Conservation (phyloP, 2,888 invertebrate species). For the Colletes collaris region DNA sequence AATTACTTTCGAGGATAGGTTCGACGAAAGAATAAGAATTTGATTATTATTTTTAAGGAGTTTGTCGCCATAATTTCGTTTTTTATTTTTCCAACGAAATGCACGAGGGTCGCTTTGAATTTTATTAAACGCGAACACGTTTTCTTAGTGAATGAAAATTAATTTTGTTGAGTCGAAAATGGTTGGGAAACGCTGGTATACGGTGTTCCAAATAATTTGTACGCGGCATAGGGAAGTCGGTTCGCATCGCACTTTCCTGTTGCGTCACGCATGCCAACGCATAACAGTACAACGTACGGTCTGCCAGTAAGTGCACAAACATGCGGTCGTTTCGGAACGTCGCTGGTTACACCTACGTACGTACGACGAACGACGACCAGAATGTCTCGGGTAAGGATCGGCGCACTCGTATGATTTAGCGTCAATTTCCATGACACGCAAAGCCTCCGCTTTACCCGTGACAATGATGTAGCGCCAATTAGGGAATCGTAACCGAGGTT, state of each 20-base stretch:
- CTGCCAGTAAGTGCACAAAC: conserved; percentile 44
- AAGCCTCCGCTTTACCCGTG: neutral
- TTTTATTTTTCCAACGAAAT: too few relatives aligned
- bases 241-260: conserved; percentile 76
- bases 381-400: conserved; percentile 23
- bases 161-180: too few relatives aligned
- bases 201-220: conserved; percentile 47
- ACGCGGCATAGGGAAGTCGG: conserved; percentile 63
- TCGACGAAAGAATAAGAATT: too few relatives aligned
- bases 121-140: conserved; percentile 16
- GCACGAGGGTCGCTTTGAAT: too few relatives aligned
- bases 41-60: too few relatives aligned
- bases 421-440: conserved; percentile 30
- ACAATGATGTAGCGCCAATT: conserved; percentile 22
- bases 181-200: conserved; percentile 5
- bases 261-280: conserved; percentile 80
- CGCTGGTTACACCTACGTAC: conserved; percentile 18
- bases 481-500: conserved; percentile 16
- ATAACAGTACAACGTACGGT: conserved; percentile 78
- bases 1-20: too few relatives aligned
- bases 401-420: conserved; percentile 34
- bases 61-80: too few relatives aligned
- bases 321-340: conserved; percentile 6
- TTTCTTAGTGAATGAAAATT: neutral
- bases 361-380: neutral